Percentiles rank a stretch among this genome's conserved stretches.
phyloP scores from a whole-genome alignment of 1,140 invertebrate species.

The Colletes gigas region DNA sequence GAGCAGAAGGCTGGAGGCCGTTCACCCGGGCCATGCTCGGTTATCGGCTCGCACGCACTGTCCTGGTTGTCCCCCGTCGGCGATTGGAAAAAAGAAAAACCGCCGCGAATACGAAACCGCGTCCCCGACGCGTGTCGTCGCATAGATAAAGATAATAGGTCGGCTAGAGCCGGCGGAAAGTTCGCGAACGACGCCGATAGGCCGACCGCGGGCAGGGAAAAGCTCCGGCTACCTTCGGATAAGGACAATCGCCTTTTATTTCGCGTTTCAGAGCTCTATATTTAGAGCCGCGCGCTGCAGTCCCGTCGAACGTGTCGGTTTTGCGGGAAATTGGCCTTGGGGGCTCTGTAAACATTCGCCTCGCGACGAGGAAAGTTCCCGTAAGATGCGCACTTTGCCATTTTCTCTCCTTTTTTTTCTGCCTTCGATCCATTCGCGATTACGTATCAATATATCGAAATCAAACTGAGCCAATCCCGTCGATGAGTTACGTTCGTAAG shows the following conservation, averaged over 20 bases:
- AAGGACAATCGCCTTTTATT: slow-evolving; percentile 44
- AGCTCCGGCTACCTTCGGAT: slow-evolving; percentile 29
- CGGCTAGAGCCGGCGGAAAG: slow-evolving; percentile 22
- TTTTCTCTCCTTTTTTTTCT: neutral
- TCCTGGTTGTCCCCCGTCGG: slow-evolving; percentile 33
- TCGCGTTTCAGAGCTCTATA: slow-evolving; percentile 19
- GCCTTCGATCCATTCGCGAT: too few relatives aligned
- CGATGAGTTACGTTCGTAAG: too few relatives aligned
- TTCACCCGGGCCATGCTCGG: slow-evolving; percentile 69
- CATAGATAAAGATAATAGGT: slow-evolving; percentile 56
- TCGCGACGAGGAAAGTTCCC: too few relatives aligned
- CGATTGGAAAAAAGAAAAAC: slow-evolving; percentile 22
- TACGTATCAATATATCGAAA: too few relatives aligned
- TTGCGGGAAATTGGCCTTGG: neutral
- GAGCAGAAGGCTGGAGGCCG: slow-evolving; percentile 64
- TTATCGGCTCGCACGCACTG: slow-evolving; percentile 56
- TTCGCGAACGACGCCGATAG: neutral
- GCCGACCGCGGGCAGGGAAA: neutral
- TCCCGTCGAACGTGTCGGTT: neutral
- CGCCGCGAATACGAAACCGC: slow-evolving; percentile 42
- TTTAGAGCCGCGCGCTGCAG: slow-evolving; percentile 5
- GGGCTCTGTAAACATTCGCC: neutral
- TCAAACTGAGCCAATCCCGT: too few relatives aligned
- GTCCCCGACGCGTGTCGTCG: slow-evolving; percentile 34
- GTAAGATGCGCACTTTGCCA: too few relatives aligned